phyloP scores from a whole-genome alignment of 30 jellyfish, hydroid and myxozoan genomes.

The Nemopilema nomurai region DNA sequence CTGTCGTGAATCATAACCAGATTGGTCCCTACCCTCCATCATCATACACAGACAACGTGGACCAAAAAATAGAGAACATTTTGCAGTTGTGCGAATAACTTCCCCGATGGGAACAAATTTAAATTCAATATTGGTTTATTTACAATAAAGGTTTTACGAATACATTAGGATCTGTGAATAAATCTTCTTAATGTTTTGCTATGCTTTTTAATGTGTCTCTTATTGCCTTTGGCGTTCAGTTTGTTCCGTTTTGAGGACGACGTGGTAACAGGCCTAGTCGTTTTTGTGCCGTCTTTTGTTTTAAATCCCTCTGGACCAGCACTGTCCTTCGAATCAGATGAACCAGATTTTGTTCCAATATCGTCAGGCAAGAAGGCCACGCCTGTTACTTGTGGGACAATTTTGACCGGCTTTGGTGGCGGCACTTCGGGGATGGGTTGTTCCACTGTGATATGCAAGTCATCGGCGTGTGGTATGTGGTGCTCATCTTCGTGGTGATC shows the following conservation, averaged over 20 bases:
- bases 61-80: too few relatives aligned
- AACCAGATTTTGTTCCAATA: slow-evolving; percentile 65
- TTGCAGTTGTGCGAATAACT: too few relatives aligned
- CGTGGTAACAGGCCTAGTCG: slow-evolving; percentile 56
- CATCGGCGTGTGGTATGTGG: slow-evolving; percentile 59
- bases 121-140: too few relatives aligned
- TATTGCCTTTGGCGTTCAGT: not conserved
- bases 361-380: slow-evolving; percentile 70
- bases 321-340: slow-evolving; percentile 49
- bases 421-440: slow-evolving; percentile 75
- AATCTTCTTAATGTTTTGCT: not conserved
- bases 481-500: slow-evolving; percentile 53
- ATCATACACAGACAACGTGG: too few relatives aligned
- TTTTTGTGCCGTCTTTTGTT: slow-evolving; percentile 54
- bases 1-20: too few relatives aligned
- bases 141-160: not conserved
- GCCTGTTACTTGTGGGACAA: slow-evolving; percentile 70
- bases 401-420: slow-evolving; percentile 70
- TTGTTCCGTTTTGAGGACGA: slow-evolving; percentile 56
- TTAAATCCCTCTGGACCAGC: slow-evolving; percentile 67
- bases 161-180: not conserved
- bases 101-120: too few relatives aligned
- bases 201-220: not conserved
- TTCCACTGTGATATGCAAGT: slow-evolving; percentile 66
- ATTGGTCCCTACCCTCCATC: too few relatives aligned